phyloP scores from a whole-genome alignment of 2,113 vertebrate genomes.

The Silurus asotus region DNA sequence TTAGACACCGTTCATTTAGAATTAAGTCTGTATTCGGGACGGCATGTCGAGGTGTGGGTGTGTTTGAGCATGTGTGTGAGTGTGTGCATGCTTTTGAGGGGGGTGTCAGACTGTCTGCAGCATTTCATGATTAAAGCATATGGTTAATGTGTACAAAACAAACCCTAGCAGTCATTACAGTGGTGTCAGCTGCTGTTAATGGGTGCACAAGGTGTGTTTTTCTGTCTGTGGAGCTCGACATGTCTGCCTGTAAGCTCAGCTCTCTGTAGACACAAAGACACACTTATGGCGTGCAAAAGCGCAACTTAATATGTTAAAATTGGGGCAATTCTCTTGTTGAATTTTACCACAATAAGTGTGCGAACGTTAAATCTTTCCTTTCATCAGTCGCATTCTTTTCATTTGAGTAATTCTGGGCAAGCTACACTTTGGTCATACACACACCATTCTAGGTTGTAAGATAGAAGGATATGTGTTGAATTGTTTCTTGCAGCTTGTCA shows the following conservation, averaged over 20 bases:
- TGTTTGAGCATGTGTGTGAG: not conserved
- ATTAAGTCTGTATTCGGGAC: not conserved
- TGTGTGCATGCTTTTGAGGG: not conserved
- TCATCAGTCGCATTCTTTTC: not conserved
- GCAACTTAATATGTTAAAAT: not conserved
- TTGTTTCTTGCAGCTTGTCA: not conserved
- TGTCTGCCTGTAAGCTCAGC: constrained; percentile 23
- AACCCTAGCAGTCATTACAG: constrained; percentile 17
- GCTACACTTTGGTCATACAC: not conserved
- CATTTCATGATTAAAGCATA: constrained; percentile 12
- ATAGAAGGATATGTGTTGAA: not conserved
- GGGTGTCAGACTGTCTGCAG: not conserved
- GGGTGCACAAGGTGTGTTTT: constrained; percentile 43
- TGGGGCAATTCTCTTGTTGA: not conserved
- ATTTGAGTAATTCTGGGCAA: not conserved
- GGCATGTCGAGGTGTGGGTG: constrained; percentile 44
- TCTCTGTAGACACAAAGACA: constrained; percentile 1
- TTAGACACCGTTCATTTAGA: not conserved
- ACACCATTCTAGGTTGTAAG: not conserved
- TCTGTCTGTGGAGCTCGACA: constrained; percentile 23
- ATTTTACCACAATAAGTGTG: constrained; percentile 12
- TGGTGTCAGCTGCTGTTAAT: constrained; percentile 3
- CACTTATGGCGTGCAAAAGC: not conserved
- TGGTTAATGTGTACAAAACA: constrained; percentile 26
- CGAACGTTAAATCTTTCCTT: constrained; percentile 2